phyloP scores from a whole-genome alignment of 2,113 vertebrate genomes.

The Pipa parva region DNA sequence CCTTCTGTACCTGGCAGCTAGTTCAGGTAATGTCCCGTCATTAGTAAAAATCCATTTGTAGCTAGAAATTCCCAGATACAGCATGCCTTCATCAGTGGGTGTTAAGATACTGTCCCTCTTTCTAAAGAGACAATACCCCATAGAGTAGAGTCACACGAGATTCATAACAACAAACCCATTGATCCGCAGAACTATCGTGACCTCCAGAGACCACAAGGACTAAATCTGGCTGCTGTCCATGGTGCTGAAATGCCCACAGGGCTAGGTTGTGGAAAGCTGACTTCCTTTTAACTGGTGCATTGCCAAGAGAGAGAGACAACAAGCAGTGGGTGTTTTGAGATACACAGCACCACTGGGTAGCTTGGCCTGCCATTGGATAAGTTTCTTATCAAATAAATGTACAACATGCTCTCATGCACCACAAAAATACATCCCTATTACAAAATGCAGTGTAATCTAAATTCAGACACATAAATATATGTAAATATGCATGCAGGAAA shows the following conservation, averaged over 20 bases:
- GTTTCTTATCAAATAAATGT: not conserved
- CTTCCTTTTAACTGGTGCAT: constrained; percentile 10
- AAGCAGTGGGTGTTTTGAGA: not conserved
- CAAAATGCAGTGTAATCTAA: not conserved
- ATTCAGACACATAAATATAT: not conserved
- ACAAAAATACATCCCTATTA: not conserved
- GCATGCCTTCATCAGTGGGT: not conserved
- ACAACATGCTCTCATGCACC: not conserved
- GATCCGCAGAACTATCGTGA: constrained; percentile 20
- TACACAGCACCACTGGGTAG: not conserved
- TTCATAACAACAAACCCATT: constrained; percentile 29
- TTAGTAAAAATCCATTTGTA: constrained; percentile 1
- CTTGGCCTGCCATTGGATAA: no score
- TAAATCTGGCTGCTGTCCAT: constrained; percentile 29
- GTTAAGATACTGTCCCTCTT: not conserved
- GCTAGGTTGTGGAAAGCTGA: not conserved
- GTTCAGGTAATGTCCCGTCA: not conserved
- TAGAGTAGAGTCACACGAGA: constrained; percentile 24
- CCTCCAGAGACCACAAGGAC: constrained; percentile 15
- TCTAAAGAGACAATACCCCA: not conserved
- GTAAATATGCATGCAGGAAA: no score
- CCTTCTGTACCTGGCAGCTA: not conserved
- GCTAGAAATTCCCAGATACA: not conserved
- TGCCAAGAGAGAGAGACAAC: not conserved
- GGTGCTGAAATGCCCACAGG: constrained; percentile 27